A percentile compares a stretch with the other conserved stretches of the same genome.
Conservation (phyloP, 2,797 vertebrate species). For the Xerus rutilus region DNA sequence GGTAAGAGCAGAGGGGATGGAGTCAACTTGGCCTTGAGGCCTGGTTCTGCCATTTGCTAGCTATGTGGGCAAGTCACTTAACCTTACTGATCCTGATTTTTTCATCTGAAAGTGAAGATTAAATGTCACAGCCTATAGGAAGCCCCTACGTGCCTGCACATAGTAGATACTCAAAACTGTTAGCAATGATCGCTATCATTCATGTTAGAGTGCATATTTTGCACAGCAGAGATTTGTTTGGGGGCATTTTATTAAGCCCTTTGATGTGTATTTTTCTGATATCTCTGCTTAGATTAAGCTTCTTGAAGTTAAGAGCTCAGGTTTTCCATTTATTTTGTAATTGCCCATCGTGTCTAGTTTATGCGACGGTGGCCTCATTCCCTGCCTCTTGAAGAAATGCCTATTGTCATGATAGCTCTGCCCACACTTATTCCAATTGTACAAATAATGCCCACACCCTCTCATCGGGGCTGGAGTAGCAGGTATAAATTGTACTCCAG, state of each 20-base stretch:
- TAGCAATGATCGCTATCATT: neutral
- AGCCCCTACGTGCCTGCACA: neutral
- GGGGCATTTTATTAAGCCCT: slow-evolving; percentile 25
- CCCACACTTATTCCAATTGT: neutral
- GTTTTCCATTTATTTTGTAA: slow-evolving; percentile 63
- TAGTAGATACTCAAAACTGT: neutral
- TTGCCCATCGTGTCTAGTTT: slow-evolving; percentile 1
- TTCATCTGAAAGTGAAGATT: slow-evolving; percentile 7
- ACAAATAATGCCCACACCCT: neutral
- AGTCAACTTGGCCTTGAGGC: neutral
- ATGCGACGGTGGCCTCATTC: neutral
- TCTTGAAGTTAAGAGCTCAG: slow-evolving; percentile 10
- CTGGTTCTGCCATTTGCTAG: neutral
- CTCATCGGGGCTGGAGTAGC: neutral
- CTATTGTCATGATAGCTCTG: neutral
- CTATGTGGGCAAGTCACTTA: neutral
- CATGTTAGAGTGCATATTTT: neutral
- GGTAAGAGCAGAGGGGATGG: neutral
- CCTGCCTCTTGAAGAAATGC: slow-evolving; percentile 58
- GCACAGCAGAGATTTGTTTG: neutral
- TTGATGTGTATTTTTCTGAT: slow-evolving; percentile 47
- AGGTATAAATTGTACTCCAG: neutral
- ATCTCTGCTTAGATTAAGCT: slow-evolving; percentile 51
- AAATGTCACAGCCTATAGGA: neutral
- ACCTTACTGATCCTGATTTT: neutral